Base-by-base conservation (phyloP, 2,888 invertebrate genomes). In the Epirrhoe tristata region DNA sequence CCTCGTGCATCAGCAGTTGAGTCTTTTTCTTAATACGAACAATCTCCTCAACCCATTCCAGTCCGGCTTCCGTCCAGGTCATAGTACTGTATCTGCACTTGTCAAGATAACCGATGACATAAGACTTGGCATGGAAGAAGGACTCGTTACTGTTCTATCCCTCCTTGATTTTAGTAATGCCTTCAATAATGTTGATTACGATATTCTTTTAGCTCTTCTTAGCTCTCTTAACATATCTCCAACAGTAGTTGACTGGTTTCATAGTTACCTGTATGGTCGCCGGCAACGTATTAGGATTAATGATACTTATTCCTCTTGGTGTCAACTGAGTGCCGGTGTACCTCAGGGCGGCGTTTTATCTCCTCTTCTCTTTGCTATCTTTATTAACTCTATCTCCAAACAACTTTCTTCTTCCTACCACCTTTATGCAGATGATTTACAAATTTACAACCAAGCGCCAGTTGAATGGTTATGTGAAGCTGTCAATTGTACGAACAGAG, bases 1-100 rank as follows among this genome's bases (percentile, higher is more conserved):
- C 65, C 62, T 74, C 55, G 67, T 66, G 60, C 73, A 69, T 69
- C 63, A 66, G 3, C 63, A 68, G 24, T 6, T 58, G 2, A 36
- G 7, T 16, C 14, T 46, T 1, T 68, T 16, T 12, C 58, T 55
- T 12, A 53, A 10, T 36, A 14, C n/a, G 0, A 58, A 67, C 31
- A 7, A 16, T 10, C 61, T 66, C 14, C 17, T 51, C 16, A 51
- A 51, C 16, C 51, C 51, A 0, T 51, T 6, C 17, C 16, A 8
- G 16, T 16, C 24, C 24, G 24, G 24, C 24, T 24, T 24, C 24
- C 24, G 24, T 1, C 24, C 24, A 24, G 24, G 24, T 24, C 24
- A 24, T 24, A 24, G 24, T 24, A 24, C 24, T 24, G 24, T 24
- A 24, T 24, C 24, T 24, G 24, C 24, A 24, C 24, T 24, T 24